Base-by-base conservation (phyloP, 2,797 vertebrate genomes). In the Taenioides sp. region DNA sequence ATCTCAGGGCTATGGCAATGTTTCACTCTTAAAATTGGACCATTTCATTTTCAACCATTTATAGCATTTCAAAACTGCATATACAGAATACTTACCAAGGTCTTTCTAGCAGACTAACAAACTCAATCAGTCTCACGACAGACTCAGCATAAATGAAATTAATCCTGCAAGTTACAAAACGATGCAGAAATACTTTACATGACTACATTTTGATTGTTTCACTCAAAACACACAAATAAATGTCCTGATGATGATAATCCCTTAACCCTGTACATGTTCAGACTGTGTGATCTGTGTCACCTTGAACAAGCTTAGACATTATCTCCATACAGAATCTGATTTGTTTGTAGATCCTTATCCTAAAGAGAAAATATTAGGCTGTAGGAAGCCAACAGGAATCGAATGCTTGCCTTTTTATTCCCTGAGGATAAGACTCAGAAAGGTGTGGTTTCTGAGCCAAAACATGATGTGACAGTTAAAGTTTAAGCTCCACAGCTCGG, bases 401-500 rank as follows among this genome's bases (percentile, higher is more conserved):
- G 63, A 47, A 59, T n/a, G 78, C 71, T 66, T 62, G 49, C 43
- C n/a, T 20, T 63, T 55, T 69, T 7, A 69, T 75, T 74, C 77
- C 79, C 78, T 1, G 2, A 40, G 79, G 82, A 80, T 16, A 74
- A 65, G 66, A 73, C 69, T 43, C 69, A 49, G 60, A 68, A 72
- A 70, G 67, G 72, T 54, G 70, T 17, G 23, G 59, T 74, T 66
- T 77, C 65, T 75, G 70, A 64, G 75, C 77, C 74, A 85, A 75
- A 85, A 78, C 20, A 23, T 61, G 58, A 71, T n/a, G 25, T 81
- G 78, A 78, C 77, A 85, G 81, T 76, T 80, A 70, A 89, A 77
- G 80, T 80, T 89, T 84, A 71, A 28, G 72, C 78, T 68, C 76
- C 62, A 70, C 77, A 81, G 85, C 81, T 80, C 52, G 9, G 73